Evolutionary conservation across 2,888 invertebrate genomes (phyloP).

Genomic region (Xanthorhoe spadicearia): DNA sequence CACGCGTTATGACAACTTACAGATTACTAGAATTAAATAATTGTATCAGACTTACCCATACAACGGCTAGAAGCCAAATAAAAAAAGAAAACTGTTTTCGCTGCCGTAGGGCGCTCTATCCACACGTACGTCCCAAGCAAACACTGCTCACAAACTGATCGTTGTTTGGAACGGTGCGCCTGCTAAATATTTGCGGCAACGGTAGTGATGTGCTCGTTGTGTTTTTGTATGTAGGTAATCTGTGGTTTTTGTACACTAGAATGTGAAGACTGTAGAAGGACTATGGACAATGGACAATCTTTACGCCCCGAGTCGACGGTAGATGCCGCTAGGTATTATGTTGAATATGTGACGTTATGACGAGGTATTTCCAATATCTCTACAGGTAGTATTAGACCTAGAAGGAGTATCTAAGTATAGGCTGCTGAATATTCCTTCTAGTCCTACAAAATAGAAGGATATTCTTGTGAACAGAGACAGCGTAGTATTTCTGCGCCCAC

Average conservation of each 20-base stretch:
- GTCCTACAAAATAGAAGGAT: too few relatives aligned
- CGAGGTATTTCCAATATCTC: too few relatives aligned
- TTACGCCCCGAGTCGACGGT: background rate
- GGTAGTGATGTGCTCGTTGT: slow-evolving; percentile 47
- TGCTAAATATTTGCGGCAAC: slow-evolving; percentile 65
- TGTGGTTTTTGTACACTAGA: too few relatives aligned
- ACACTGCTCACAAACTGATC: slow-evolving; percentile 76
- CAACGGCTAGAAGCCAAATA: slow-evolving; percentile 86
- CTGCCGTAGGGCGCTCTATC: slow-evolving; percentile 74
- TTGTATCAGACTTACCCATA: slow-evolving; percentile 74
- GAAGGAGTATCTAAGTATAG: too few relatives aligned
- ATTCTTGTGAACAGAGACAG: too few relatives aligned
- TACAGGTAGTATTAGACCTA: too few relatives aligned
- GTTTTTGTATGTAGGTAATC: slow-evolving; percentile 9
- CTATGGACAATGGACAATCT: slow-evolving; percentile 17
- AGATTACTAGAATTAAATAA: background rate
- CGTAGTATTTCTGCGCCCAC: too few relatives aligned
- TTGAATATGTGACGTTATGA: too few relatives aligned
- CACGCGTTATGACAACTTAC: slow-evolving; percentile 12
- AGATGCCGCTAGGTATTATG: too few relatives aligned
- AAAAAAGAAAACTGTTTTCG: slow-evolving; percentile 81
- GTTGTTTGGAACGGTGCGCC: slow-evolving; percentile 60
- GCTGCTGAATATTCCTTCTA: too few relatives aligned
- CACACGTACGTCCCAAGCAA: slow-evolving; percentile 62
- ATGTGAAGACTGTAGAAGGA: too few relatives aligned